Base-by-base conservation (phyloP, 2,888 invertebrate species). In the Sarcophaga carnaria region DNA sequence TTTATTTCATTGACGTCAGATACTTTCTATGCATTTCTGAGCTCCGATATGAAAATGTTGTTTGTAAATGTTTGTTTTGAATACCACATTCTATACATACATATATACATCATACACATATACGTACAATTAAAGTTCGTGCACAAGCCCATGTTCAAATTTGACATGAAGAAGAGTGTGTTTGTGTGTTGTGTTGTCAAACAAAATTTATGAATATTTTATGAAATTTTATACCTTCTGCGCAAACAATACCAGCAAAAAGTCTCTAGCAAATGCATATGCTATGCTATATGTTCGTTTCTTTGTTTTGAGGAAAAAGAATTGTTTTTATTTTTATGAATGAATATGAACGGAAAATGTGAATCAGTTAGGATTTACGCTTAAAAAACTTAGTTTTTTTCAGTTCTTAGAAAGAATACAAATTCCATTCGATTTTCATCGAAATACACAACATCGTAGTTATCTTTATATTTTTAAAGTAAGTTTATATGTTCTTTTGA, bases 11-110 rank as follows among this genome's bases (percentile, higher is more conserved):
- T 78, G 49, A 77, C 77, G 20, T 77, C 47, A 66, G 45, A 5
- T 45, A 54, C 76, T 63, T 62, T 54, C 76, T 76, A 60, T 82
- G 45, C 49, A 54, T 14, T 76, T 63, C 76, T 76, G 81, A 59
- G 76, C 81, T 79, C 66, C 78, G 78, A 67, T 54, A 74, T 72
- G 27, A 78, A 67, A 22, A 54, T 62, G 14, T 63, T 83, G 83
- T 78, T 78, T 83, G 83, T 74, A 47, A 59, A 60, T 78, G 83
- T 83, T 83, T 78, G 82, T 70, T 76, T 59, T 20, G 25, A 14
- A 54, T 54, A 14, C 54, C 17, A 12, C 3, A 14, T 49, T 0
- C 49, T 4, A 12, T 49, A 49, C 11, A 49, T 49, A 49, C 14
- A 49, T 14, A 11, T 49, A 49, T 49, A 4, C 8, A 4, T 1